Evolutionary conservation across 2,888 invertebrate genomes (phyloP).

Genomic region (Ditylenchus weischeri): DNA sequence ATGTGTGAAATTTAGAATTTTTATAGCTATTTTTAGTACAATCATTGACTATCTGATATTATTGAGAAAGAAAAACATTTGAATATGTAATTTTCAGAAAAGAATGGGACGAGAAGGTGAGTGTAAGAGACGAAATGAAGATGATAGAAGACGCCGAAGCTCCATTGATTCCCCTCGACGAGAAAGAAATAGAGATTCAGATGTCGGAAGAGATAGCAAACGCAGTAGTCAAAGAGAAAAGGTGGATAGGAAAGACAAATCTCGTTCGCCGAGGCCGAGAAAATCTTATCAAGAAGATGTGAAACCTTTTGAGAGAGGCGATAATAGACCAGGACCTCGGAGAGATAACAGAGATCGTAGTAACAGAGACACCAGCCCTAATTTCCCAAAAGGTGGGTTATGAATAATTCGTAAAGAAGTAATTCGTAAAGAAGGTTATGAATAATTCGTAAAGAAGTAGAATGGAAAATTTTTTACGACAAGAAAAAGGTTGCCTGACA

Average conservation of each 20-base stretch:
- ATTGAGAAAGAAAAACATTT: too few species aligned
- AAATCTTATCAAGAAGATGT: not conserved
- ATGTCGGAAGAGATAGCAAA: not conserved
- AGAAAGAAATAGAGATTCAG: slow-evolving; percentile 1
- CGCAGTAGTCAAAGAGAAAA: slow-evolving; percentile 1
- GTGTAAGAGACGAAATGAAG: not conserved
- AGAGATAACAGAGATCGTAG: not conserved
- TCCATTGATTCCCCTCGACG: not conserved
- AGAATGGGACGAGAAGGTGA: not conserved
- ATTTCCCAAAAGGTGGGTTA: too few species aligned
- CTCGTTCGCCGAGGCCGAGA: not conserved
- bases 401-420: too few species aligned
- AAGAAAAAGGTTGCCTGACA: too few species aligned
- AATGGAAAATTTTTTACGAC: too few species aligned
- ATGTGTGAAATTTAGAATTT: not conserved
- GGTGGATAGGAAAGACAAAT: not conserved
- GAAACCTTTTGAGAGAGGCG: not conserved
- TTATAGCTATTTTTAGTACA: not conserved
- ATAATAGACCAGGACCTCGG: not conserved
- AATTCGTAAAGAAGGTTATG: too few species aligned
- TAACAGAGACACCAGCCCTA: not conserved
- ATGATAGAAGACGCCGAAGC: not conserved
- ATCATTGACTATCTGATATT: not conserved
- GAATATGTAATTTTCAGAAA: not conserved
- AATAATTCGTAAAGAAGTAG: too few species aligned